Evolutionary conservation across 2,888 invertebrate species (phyloP).

Genomic region (Deilephila elpenor): DNA sequence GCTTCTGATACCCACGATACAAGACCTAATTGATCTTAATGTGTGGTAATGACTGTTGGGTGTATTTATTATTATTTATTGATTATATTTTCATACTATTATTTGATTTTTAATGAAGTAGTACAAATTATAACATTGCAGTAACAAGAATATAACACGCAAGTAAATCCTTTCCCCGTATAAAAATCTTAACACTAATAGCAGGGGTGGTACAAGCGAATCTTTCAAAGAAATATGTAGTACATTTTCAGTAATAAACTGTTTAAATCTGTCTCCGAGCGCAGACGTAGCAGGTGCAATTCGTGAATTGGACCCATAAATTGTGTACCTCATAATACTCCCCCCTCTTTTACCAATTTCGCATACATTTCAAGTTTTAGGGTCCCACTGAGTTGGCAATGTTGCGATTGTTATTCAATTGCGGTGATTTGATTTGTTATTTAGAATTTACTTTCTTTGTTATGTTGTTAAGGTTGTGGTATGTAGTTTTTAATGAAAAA

Average conservation of each 20-base stretch:
- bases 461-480: too few relatives aligned
- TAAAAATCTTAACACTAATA: background rate
- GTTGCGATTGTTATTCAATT: background rate
- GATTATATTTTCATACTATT: too few relatives aligned
- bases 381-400: constrained; percentile 20
- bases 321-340: constrained; percentile 66
- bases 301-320: constrained; percentile 66
- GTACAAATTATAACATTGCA: background rate
- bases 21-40: too few relatives aligned
- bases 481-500: too few relatives aligned
- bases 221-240: constrained; percentile 15
- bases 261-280: constrained; percentile 46
- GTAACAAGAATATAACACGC: background rate
- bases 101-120: too few relatives aligned
- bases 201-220: background rate
- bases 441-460: background rate
- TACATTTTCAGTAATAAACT: constrained; percentile 27
- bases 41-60: too few relatives aligned
- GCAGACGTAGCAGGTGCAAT: constrained; percentile 61
- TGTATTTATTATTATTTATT: too few relatives aligned
- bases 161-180: background rate
- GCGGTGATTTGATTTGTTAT: background rate
- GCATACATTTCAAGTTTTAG: constrained; percentile 54
- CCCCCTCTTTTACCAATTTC: constrained; percentile 66
- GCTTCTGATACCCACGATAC: too few relatives aligned